Evolutionary conservation across 2,888 invertebrate species (phyloP), one percentile per base, ranked within the genome.

Genomic region (Yponomeuta plumbellus): DNA sequence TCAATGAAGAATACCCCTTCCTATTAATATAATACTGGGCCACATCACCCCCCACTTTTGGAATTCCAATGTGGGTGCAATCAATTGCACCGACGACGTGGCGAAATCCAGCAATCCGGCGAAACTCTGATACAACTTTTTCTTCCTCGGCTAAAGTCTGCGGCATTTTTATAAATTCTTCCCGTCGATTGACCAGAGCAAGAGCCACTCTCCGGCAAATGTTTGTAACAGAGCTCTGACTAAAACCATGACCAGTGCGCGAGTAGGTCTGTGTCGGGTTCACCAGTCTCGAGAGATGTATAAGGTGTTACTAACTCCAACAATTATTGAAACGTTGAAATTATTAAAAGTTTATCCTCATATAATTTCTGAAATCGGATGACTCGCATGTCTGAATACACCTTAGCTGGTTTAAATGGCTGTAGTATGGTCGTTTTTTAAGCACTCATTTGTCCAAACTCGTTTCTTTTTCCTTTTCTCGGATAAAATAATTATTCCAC

Each of bases 31-130:
- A 71, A 13, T 62, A 66, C 58, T 71, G 68, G 11, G 66, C 69
- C 26, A 4, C 6, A 56, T 68, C 67, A 21, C 70, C 70, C 17
- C 66, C 64, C 61, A 57, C 34, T 68, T 70, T 69, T 63, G 39
- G 61, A 21, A 71, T 69, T 68, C 39, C 66, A 20, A 71, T 70
- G 34, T 71, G 71, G 21, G 69, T 70, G 58, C 69, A 66, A 57
- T 69, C 66, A 17, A 68, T 68, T n/a, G 67, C 64, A 10, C 70
- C 69, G 8, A 69, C 40, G 6, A 68, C 68, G 52, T 59, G 40
- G n/a, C 39, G 40, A 44, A 70, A 67, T 1, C 66, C 44, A 20
- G 34, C 8, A 11, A 67, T 61, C 23, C 13, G 17, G 1, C 23
- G 17, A 34, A 67, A 67, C n/a, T 61, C 57, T 22, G 26, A 4